Evolutionary conservation across 2,797 vertebrate genomes (phyloP).

Genomic region (Leptoclinus maculatus): DNA sequence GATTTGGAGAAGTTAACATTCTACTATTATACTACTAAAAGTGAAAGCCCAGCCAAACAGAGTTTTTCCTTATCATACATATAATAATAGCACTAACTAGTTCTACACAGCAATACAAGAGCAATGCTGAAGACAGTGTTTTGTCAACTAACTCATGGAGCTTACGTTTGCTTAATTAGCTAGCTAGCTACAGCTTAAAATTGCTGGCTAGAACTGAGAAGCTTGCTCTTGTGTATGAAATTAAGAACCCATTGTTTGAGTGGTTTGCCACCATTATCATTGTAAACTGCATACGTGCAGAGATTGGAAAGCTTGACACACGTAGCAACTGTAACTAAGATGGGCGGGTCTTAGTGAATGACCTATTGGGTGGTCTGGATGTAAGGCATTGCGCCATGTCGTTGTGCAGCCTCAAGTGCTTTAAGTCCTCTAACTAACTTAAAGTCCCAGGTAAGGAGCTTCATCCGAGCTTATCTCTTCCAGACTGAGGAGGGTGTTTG

Average conservation of each 20-base stretch:
- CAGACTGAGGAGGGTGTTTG: constrained; percentile 23
- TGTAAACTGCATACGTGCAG: background rate
- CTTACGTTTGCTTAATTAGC: background rate
- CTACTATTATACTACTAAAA: too few relatives aligned
- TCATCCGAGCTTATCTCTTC: constrained; percentile 36
- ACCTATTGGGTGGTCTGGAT: background rate
- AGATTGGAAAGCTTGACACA: background rate
- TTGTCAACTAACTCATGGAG: background rate
- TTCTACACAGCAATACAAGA: background rate
- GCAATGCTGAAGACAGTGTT: background rate
- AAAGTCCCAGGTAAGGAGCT: constrained; percentile 5
- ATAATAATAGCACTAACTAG: background rate
- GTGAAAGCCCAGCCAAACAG: background rate
- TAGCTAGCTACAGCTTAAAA: background rate
- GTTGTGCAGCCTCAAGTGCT: constrained; percentile 7
- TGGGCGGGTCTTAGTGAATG: background rate
- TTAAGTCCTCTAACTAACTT: constrained; percentile 7
- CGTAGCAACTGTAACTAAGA: background rate
- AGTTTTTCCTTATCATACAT: background rate
- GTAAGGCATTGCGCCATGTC: background rate
- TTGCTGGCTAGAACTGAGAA: background rate
- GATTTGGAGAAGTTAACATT: too few relatives aligned
- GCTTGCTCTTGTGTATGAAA: background rate
- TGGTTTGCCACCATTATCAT: background rate
- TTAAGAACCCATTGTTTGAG: background rate